phyloP scores from a whole-genome alignment of 2,113 vertebrate genomes.

The Sterrhoptilus dennistouni region DNA sequence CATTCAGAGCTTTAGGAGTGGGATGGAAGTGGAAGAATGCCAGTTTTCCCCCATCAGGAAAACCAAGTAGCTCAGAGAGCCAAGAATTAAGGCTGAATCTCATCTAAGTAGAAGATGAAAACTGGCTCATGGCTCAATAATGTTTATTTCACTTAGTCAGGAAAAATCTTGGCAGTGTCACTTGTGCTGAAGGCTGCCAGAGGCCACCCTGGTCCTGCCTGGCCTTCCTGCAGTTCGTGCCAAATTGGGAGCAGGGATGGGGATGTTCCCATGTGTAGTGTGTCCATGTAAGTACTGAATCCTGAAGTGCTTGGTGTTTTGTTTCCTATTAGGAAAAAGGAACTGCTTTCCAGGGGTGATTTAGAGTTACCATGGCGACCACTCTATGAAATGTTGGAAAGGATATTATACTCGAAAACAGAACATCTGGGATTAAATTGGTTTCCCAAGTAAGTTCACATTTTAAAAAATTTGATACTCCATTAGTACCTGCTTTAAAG shows the following conservation, averaged over 20 bases:
- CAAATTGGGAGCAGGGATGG: background rate
- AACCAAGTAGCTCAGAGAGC: background rate
- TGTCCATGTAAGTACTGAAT: background rate
- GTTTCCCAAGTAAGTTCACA: constrained; percentile 92
- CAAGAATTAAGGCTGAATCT: background rate
- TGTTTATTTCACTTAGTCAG: background rate
- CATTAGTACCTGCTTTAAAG: background rate
- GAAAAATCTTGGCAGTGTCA: background rate
- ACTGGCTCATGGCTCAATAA: background rate
- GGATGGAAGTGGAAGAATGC: background rate
- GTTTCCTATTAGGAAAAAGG: constrained; percentile 84
- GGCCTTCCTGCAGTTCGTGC: background rate
- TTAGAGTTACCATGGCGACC: constrained; percentile 94
- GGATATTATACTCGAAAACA: constrained; percentile 95
- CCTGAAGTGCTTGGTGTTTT: background rate
- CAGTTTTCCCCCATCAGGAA: background rate
- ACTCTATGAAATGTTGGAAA: constrained; percentile 91
- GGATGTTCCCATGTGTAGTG: background rate
- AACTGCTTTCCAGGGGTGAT: constrained; percentile 93
- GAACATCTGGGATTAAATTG: constrained; percentile 97
- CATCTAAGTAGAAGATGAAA: background rate
- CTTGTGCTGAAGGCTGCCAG: background rate
- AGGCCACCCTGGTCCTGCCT: background rate
- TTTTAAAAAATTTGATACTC: background rate
- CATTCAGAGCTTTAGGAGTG: background rate